Evolutionary conservation across 2,797 vertebrate genomes (phyloP).

Genomic region (Holocentrus rufus): DNA sequence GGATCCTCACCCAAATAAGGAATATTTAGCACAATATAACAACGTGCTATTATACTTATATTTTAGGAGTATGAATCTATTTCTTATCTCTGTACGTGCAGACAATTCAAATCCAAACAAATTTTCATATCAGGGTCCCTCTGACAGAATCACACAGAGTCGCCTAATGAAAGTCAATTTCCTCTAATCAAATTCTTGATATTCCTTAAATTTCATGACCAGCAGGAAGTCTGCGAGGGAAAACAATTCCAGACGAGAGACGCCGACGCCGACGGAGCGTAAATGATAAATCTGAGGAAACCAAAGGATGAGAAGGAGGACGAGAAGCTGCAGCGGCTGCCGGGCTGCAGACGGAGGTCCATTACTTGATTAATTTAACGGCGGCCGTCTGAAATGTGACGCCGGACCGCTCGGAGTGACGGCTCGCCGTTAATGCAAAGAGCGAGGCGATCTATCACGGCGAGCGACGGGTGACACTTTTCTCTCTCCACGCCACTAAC

Average conservation of each 20-base stretch:
- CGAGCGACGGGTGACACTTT: constrained; percentile 53
- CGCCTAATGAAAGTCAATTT: too few relatives aligned
- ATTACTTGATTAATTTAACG: constrained; percentile 74
- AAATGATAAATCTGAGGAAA: constrained; percentile 23
- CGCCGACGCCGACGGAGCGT: neutral
- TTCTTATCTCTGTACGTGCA: too few relatives aligned
- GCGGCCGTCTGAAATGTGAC: constrained; percentile 42
- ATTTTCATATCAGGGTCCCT: too few relatives aligned
- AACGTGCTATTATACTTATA: too few relatives aligned
- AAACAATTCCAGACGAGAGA: neutral
- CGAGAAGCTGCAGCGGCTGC: constrained; percentile 10
- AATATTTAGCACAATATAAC: too few relatives aligned
- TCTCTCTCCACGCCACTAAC: constrained; percentile 66
- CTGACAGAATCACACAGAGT: too few relatives aligned
- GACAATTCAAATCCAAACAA: too few relatives aligned
- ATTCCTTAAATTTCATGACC: neutral
- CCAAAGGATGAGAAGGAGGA: neutral
- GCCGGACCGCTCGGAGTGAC: constrained; percentile 51
- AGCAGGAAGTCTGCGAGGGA: neutral
- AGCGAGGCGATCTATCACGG: constrained; percentile 68
- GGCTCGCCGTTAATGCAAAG: constrained; percentile 58
- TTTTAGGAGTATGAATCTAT: too few relatives aligned
- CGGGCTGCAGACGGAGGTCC: constrained; percentile 41
- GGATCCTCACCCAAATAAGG: too few relatives aligned
- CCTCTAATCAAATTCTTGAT: neutral